A percentile compares a stretch with the other conserved stretches of the same genome.
Evolutionary conservation across 2,888 invertebrate genomes (phyloP).

Genomic region (Cacoxenus indagator): DNA sequence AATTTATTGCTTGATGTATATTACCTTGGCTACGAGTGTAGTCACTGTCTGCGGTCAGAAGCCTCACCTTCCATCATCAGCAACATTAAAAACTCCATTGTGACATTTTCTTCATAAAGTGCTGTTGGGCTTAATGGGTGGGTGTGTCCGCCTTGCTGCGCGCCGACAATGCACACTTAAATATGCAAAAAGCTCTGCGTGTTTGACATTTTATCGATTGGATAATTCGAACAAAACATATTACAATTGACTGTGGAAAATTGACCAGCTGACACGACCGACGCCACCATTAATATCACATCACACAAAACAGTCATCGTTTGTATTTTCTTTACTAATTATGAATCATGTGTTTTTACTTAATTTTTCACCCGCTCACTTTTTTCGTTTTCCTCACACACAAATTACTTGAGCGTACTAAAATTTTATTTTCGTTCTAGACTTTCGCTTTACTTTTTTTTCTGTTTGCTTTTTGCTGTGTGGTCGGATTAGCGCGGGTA

Average conservation of each 20-base stretch:
- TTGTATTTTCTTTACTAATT: conserved; percentile 18
- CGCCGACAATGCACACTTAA: background rate
- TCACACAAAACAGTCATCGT: background rate
- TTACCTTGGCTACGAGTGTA: too few species aligned
- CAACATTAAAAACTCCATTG: too few species aligned
- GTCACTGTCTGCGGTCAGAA: too few species aligned
- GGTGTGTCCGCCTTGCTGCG: background rate
- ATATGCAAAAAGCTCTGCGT: background rate
- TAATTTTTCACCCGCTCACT: conserved; percentile 6
- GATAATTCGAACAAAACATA: background rate
- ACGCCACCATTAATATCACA: background rate
- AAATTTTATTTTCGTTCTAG: background rate
- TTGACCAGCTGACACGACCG: conserved; percentile 5
- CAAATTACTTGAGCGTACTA: background rate
- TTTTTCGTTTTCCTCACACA: background rate
- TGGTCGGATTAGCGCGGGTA: background rate
- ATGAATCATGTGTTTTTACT: conserved; percentile 14
- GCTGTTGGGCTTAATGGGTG: too few species aligned
- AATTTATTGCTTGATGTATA: too few species aligned
- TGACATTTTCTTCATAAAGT: too few species aligned
- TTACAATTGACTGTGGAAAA: conserved; percentile 5
- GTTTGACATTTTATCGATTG: background rate
- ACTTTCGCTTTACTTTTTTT: background rate
- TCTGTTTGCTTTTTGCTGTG: background rate
- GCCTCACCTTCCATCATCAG: too few species aligned